Evolutionary conservation across 2,113 vertebrate genomes (phyloP), one percentile per base, ranked within the genome.

Genomic region (Burhinus bistriatus): DNA sequence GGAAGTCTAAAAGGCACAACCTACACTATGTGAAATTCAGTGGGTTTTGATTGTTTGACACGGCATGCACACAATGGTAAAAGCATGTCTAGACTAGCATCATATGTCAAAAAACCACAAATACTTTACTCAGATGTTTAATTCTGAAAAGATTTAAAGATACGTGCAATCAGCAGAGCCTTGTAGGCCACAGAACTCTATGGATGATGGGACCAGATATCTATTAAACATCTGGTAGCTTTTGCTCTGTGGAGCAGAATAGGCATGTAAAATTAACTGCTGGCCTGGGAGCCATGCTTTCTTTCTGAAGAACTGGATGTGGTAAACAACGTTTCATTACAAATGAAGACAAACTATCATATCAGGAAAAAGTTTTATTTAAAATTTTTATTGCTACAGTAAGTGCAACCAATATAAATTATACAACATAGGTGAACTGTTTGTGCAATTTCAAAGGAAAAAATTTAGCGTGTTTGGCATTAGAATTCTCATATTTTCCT

Each of bases 211-310:
- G 49, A 90, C 34, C 20, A 90, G 72, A 22, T 58, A 91, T 38
- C 78, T 83, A 42, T 89, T 88, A 95, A 95, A 95, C 93, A 96
- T 86, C 61, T 69, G 52, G 45, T 15, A 89, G 34, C 25, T 71
- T 91, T 80, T 4, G 42, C 77, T 58, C 82, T 8, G 3, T 30
- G n/a, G 38, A 93, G 65, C 73, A 94, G 90, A 66, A 65, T 11
- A 68, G 47, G 44, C 52, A 58, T 23, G 19, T 27, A 54, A 42
- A 40, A 87, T 59, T 91, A 90, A 84, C 71, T 76, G 57, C 65
- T 86, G 54, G 79, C 52, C 65, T 90, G 85, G 90, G 76, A 97
- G 44, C 32, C 32, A 5, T 62, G 45, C 49, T 87, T 94, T 82
- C n/a, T 87, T 76, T 51, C 72, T 93, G 58, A 87, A 94, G 66